Evolutionary conservation across 2,113 vertebrate genomes (phyloP), one percentile per base, ranked within the genome.

Genomic region (Tichodroma muraria): DNA sequence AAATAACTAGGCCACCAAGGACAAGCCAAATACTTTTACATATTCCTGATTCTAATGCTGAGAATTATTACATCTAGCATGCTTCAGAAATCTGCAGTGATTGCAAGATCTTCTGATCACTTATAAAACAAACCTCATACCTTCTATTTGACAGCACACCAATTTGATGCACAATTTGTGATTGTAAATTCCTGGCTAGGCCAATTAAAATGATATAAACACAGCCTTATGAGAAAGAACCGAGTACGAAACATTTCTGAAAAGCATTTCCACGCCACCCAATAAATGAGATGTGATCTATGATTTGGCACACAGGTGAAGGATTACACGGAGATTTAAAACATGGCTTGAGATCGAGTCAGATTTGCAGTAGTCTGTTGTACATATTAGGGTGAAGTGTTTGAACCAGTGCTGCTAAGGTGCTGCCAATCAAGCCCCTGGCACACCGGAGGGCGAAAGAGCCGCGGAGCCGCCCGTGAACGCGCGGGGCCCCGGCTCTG

Each of bases 21-120:
- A 68, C 35, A 88, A 78, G 37, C 47, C 68, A 91, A 94, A 71
- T 75, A 54, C 28, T 78, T 96, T 38, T 53, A 69, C 16, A 81
- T 68, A 57, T 68, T 83, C 60, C 25, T 42, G 22, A 66, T 78
- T 78, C 72, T 86, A 88, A 44, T 35, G 6, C 66, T 50, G 60
- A 66, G 35, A 93, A 91, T 80, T 85, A 63, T 52, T 73, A 71
- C 11, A 59, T 56, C n/a, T 90, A 53, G 56, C 24, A 25, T 18
- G 49, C 33, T 81, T 75, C 45, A 82, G 53, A 72, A 85, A 78
- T 40, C 40, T 82, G 54, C 56, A 77, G 28, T 27, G 37, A 85
- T 19, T 60, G 20, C 56, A 82, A 50, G 40, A 85, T 70, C 49
- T 76, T 72, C 59, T n/a, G 37, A 76, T 35, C 9, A 47, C 45